A percentile compares a stretch with the other conserved stretches of the same genome.
Evolutionary conservation across 2,797 vertebrate genomes (phyloP).

Genomic region (Acestrorhynchus altus): DNA sequence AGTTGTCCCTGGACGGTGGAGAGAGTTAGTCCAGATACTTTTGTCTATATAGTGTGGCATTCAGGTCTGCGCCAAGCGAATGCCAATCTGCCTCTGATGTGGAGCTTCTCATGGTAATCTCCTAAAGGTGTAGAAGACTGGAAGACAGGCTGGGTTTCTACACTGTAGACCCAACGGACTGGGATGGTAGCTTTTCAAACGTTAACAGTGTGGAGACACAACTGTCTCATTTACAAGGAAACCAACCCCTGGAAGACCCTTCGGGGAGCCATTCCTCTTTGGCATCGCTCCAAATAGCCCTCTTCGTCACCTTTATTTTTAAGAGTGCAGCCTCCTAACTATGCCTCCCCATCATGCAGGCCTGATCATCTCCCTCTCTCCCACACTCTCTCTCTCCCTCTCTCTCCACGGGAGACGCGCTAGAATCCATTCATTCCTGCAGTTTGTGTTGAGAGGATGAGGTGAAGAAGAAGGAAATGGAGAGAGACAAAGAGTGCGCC

Average conservation of each 20-base stretch:
- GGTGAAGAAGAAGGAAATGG: neutral
- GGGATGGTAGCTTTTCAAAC: too few relatives aligned
- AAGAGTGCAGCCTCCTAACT: neutral
- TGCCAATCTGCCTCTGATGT: too few relatives aligned
- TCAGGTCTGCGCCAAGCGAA: too few relatives aligned
- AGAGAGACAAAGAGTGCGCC: conserved; percentile 28
- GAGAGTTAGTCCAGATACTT: too few relatives aligned
- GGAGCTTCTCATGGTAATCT: too few relatives aligned
- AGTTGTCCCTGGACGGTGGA: too few relatives aligned
- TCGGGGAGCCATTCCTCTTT: neutral
- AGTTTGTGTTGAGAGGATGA: conserved; percentile 46
- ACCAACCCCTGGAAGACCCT: neutral
- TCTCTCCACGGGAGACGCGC: conserved; percentile 44
- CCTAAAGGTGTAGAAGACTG: too few relatives aligned
- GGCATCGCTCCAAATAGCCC: neutral
- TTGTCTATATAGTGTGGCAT: too few relatives aligned
- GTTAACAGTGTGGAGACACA: too few relatives aligned
- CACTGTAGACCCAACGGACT: too few relatives aligned
- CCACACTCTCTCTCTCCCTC: neutral
- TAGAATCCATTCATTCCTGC: conserved; percentile 44
- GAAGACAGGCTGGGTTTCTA: too few relatives aligned
- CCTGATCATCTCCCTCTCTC: neutral
- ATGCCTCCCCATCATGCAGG: neutral
- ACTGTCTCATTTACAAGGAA: too few relatives aligned
- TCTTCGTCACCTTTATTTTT: neutral